Base-by-base conservation (phyloP, 2,113 vertebrate genomes). In the Cacatua alba region DNA sequence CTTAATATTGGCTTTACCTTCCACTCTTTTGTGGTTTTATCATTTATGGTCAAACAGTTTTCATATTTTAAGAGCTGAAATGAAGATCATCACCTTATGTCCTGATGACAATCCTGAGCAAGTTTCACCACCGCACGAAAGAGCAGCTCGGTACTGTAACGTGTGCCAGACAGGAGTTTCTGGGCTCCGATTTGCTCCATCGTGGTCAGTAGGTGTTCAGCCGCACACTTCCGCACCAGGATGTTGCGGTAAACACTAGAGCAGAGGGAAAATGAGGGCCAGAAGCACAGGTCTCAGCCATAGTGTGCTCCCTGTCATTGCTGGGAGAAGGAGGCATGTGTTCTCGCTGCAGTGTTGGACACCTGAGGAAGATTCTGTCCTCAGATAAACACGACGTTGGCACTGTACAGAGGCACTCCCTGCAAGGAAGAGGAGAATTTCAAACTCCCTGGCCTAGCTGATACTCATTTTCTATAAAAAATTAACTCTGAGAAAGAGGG, bases 61-160 rank as follows among this genome's bases (percentile, higher is more conserved):
- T 72, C 41, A 26, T 9, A 13, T 14, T 28, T 37, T 15, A 21
- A 23, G 51, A 43, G 31, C 29, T 37, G 28, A 69, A 51, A 44
- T 8, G 21, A 53, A 71, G 71, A 33, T 28, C 20, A 6, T 85
- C 93, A 98, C 98, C 98, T 98, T 75, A 97, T 98, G 68, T 98
- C 97, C 62, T 95, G 95, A 83, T 98, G 96, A 84, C 94, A 92
- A 84, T 98, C 98, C 85, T 98, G 98, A 18, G 97, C 97, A 70
- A 98, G 82, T 43, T 83, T 97, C 82, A 97, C 95, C 49, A 97
- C 18, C 0, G 43, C 80, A 41, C 10, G 33, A 8, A 97, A 68
- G 63, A 98, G 91, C 62, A 49, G 17, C 8, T 97, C 95, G 0
- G 70, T 96, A 35, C 41, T 97, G 25, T 88, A 88, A 31, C 48